These are phyloP conservation scores for Caerostris extrusa DNA, from an alignment of 1,140 invertebrate genomes.

Conservation along the genomic window DNA sequence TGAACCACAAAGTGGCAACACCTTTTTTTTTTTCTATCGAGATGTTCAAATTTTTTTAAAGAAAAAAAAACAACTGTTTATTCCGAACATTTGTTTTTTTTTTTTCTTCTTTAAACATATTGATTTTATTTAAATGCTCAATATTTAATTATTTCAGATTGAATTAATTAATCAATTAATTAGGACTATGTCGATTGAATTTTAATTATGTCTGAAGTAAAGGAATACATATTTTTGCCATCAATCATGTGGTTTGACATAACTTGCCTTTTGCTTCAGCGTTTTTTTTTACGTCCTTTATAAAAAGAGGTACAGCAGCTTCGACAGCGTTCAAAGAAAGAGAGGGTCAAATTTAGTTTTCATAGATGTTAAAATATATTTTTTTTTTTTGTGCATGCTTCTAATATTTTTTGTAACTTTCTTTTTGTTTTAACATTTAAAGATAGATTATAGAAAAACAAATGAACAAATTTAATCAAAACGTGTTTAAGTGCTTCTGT, in stretches of 20 bases:
- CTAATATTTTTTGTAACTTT: no score
- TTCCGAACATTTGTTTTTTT: no score
- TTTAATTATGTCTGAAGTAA: no score
- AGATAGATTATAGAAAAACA: background rate
- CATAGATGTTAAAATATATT: background rate
- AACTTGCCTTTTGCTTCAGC: background rate
- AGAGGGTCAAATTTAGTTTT: background rate
- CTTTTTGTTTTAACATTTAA: background rate
- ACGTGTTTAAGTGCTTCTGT: background rate
- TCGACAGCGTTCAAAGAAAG: background rate
- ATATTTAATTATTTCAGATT: no score
- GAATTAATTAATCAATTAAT: no score
- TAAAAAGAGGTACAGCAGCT: constrained; percentile 14
- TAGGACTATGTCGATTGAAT: no score
- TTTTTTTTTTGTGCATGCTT: background rate
- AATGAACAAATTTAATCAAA: constrained; percentile 24
- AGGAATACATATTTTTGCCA: constrained; percentile 21
- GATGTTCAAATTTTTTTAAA: no score
- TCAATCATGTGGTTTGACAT: constrained; percentile 18
- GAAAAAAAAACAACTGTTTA: no score
- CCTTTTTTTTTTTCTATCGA: no score
- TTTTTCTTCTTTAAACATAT: no score
- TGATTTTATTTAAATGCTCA: no score
- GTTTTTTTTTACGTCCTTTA: background rate
- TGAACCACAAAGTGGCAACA: no score